These are phyloP conservation scores for Lerista edwardsae DNA, from an alignment of 2,797 vertebrate species.

Conservation along the genomic window DNA sequence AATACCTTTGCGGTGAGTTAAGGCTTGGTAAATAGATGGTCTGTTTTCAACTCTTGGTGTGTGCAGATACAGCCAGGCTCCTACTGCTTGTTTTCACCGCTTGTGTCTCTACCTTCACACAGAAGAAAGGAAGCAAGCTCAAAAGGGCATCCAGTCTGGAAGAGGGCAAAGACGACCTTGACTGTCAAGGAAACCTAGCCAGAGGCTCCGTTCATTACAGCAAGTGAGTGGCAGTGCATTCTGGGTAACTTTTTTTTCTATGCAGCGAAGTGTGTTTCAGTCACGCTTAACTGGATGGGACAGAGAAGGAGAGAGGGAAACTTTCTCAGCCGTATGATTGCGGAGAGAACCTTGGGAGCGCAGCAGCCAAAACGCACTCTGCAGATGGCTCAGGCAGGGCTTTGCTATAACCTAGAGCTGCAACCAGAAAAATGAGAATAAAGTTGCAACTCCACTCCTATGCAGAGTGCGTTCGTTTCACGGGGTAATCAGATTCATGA, in stretches of 20 bases:
- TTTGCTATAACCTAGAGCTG: neutral
- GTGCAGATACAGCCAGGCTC: too few species aligned
- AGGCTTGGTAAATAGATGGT: too few species aligned
- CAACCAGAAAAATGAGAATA: neutral
- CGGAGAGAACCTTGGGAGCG: neutral
- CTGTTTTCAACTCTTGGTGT: neutral
- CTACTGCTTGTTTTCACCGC: neutral
- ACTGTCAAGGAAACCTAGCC: slow-evolving; percentile 83
- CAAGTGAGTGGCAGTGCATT: slow-evolving; percentile 74
- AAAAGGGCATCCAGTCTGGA: slow-evolving; percentile 89
- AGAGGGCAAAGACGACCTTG: slow-evolving; percentile 87
- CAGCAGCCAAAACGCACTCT: too few species aligned
- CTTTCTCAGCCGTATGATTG: too few species aligned
- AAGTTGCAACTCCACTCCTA: neutral
- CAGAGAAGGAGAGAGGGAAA: neutral
- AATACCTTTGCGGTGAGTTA: too few species aligned
- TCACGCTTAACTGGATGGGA: neutral
- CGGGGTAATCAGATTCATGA: neutral
- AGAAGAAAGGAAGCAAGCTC: slow-evolving; percentile 92
- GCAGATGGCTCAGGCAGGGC: too few species aligned
- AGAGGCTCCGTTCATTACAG: slow-evolving; percentile 81
- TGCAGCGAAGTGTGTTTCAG: neutral
- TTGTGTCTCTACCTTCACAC: slow-evolving; percentile 46
- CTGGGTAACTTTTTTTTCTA: slow-evolving; percentile 4
- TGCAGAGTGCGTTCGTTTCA: neutral